phyloP scores from a whole-genome alignment of 2,888 invertebrate species.

The Drosophila borborema region DNA sequence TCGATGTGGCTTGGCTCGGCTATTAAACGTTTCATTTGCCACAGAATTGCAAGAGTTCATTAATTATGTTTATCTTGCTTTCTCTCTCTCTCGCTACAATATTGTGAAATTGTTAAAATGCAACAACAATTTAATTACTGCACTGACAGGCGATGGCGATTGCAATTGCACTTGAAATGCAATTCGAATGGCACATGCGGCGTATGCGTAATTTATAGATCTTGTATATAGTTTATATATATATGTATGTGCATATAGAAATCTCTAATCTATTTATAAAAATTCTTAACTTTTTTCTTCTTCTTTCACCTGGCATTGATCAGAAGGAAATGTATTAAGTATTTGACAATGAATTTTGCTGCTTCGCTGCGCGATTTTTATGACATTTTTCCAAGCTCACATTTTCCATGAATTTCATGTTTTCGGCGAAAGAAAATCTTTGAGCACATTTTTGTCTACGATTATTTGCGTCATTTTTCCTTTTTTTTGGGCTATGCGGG shows the following conservation, averaged over 20 bases:
- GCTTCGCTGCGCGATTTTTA: neutral
- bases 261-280: neutral
- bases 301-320: slow-evolving; percentile 13
- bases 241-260: neutral
- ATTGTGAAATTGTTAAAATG: slow-evolving; percentile 16
- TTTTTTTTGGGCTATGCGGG: slow-evolving; percentile 10
- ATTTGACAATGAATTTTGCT: neutral
- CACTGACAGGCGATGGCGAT: slow-evolving; percentile 28
- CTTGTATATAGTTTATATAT: neutral
- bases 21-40: slow-evolving; percentile 53
- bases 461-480: slow-evolving; percentile 39
- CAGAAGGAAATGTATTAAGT: neutral
- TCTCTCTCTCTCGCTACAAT: neutral
- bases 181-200: slow-evolving; percentile 31
- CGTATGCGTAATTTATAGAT: slow-evolving; percentile 27
- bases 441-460: slow-evolving; percentile 1
- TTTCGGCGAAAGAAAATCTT: neutral
- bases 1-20: neutral
- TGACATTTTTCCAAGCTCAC: neutral
- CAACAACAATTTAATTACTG: slow-evolving; percentile 11
- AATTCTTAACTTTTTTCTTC: slow-evolving; percentile 2
- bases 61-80: slow-evolving; percentile 39
- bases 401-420: slow-evolving; percentile 7
- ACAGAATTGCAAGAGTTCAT: slow-evolving; percentile 32
- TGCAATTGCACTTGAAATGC: slow-evolving; percentile 2